These are phyloP conservation scores for Isotomurus palustris DNA, from an alignment of 2,888 invertebrate species.

Conservation along the genomic window DNA sequence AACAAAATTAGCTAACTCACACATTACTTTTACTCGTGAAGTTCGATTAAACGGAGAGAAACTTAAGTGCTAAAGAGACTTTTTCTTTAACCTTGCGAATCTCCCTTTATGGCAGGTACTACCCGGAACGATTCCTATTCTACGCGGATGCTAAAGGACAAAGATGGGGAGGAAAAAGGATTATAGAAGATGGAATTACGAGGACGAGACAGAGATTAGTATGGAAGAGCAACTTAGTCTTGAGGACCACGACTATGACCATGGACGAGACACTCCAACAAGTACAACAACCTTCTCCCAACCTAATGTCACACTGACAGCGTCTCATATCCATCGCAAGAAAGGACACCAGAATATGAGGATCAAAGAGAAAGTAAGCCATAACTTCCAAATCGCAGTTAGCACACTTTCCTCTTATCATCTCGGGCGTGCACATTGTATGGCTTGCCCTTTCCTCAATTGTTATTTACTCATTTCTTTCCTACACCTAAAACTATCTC, in stretches of 20 bases:
- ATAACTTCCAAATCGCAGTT: too few species aligned
- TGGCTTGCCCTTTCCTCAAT: too few species aligned
- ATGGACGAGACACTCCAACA: conserved; percentile 34
- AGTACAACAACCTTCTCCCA: conserved; percentile 42
- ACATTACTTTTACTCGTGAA: neutral
- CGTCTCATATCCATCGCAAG: conserved; percentile 21
- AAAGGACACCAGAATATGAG: conserved; percentile 23
- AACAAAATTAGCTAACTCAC: conserved; percentile 2
- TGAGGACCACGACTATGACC: conserved; percentile 39
- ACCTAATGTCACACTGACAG: conserved; percentile 38
- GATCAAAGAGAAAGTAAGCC: conserved; percentile 29
- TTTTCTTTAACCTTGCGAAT: too few species aligned
- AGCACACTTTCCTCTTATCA: too few species aligned
- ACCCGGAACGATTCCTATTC: neutral
- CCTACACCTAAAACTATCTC: too few species aligned
- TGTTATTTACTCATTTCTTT: too few species aligned
- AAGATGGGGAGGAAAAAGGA: conserved; percentile 35
- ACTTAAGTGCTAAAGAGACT: too few species aligned
- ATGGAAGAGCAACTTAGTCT: conserved; percentile 37
- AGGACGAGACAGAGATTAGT: conserved; percentile 38
- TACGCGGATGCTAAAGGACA: conserved; percentile 1
- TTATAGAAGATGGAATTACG: conserved; percentile 36
- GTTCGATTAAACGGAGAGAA: too few species aligned
- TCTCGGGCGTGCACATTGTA: too few species aligned
- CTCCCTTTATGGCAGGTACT: neutral